A percentile compares a stretch with the other conserved stretches of the same genome.
Conservation (phyloP, 1,140 invertebrate genomes). For the Pseudomyrmex flavicornis region DNA sequence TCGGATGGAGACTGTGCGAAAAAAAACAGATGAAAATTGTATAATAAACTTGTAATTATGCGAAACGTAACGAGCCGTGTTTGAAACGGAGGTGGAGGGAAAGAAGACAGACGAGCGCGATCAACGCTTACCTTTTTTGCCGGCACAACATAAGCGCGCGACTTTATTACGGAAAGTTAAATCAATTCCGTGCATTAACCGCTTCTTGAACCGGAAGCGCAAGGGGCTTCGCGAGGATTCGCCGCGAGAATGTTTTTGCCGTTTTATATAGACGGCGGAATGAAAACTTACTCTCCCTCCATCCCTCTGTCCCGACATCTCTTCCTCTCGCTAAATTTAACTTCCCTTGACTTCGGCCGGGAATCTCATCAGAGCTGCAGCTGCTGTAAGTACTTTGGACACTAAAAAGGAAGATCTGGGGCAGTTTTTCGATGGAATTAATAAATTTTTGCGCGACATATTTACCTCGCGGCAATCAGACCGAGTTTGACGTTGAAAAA, state of each 20-base stretch:
- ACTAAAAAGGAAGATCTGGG: conserved; percentile 47
- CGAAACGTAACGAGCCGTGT: not conserved
- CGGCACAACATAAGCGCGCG: conserved; percentile 15
- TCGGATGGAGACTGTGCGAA: no score
- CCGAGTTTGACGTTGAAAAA: not conserved
- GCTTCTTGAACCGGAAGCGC: conserved; percentile 35
- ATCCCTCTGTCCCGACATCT: conserved; percentile 29
- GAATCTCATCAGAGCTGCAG: conserved; percentile 62
- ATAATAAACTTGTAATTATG: no score
- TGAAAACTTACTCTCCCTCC: conserved; percentile 50
- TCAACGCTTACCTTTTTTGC: conserved; percentile 17
- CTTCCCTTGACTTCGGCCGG: conserved; percentile 47
- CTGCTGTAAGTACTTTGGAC: conserved; percentile 39
- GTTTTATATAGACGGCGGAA: conserved; percentile 59
- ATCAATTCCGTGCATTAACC: conserved; percentile 54
- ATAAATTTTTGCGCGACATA: conserved; percentile 49
- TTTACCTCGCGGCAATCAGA: conserved; percentile 3
- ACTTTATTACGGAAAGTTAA: conserved; percentile 61
- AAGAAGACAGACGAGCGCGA: not conserved
- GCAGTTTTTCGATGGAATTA: conserved; percentile 60
- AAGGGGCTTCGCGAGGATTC: conserved; percentile 30
- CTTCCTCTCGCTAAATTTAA: conserved; percentile 59
- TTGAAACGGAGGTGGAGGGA: not conserved
- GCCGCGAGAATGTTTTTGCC: conserved; percentile 52
- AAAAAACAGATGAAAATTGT: no score